Base-by-base conservation (phyloP, 2,888 invertebrate species). In the Drosophila kokeensis region DNA sequence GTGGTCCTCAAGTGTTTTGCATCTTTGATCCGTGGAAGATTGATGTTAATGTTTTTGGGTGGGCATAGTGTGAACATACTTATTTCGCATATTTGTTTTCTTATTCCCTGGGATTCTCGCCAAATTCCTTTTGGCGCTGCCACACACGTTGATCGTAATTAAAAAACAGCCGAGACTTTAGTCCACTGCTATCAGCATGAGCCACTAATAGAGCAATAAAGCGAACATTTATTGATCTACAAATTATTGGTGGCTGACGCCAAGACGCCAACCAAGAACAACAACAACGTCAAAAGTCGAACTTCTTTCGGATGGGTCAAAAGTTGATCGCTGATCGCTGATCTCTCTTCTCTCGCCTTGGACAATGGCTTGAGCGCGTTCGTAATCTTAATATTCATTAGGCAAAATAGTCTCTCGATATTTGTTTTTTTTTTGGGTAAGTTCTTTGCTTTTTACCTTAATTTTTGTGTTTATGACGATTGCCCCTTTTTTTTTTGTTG, bases 141-240 rank as follows among this genome's bases (percentile, higher is more conserved):
- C 79, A 55, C 81, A 81, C 81, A 81, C 82, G 82, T 62, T 18
- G 82, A 64, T 63, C 71, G 78, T 80, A 79, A 79, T 79, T 79
- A 79, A 79, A 79, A 79, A 79, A 63, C 66, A 61, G 72, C 69
- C 24, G 24, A 15, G 24, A 34, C 21, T n/a, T 36, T 15, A 6
- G 52, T 7, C 36, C 24, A 36, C 5, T 15, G 27, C 30, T 64
- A 76, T 67, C 76, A 69, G 72, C 66, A 53, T 74, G 84, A 77
- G 83, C 90, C 76, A 89, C 91, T 90, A 92, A 92, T 92, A 91
- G 86, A 92, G 91, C 89, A 91, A 92, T 92, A 92, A 92, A 91
- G 81, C 78, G 81, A 89, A 80, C 86, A 83, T 90, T 92, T 91
- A 92, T 90, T 90, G 92, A 90, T 87, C 90, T 83, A 92, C 92